These are phyloP conservation scores for Microtus pennsylvanicus DNA, from an alignment of 2,113 vertebrate genomes.

Conservation along the genomic window DNA sequence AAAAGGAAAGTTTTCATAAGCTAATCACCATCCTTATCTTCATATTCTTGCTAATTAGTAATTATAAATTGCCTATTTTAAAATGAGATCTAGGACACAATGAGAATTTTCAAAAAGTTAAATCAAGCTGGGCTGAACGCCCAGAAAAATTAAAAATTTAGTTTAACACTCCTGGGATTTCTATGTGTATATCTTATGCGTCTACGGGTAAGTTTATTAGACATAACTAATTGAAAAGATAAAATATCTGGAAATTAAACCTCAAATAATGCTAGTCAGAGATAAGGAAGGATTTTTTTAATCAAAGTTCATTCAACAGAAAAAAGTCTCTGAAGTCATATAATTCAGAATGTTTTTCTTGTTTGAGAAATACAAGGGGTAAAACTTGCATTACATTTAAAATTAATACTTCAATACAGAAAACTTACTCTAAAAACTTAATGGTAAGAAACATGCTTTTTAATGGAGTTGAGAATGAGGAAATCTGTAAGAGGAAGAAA, in stretches of 20 bases:
- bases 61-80: conserved; percentile 76
- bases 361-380: background rate
- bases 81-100: conserved; percentile 75
- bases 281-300: conserved; percentile 62
- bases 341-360: background rate
- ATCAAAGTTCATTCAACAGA: conserved; percentile 56
- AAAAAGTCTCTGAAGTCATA: conserved; percentile 19
- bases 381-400: background rate
- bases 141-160: conserved; percentile 79
- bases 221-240: conserved; percentile 78
- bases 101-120: conserved; percentile 72
- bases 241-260: conserved; percentile 76
- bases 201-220: conserved; percentile 69
- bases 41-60: conserved; percentile 75
- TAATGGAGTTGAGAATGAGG: background rate
- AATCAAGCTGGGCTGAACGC: conserved; percentile 69
- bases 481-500: background rate
- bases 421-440: background rate
- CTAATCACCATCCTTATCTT: conserved; percentile 75
- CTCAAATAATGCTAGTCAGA: conserved; percentile 51
- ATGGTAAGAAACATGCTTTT: background rate
- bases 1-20: conserved; percentile 42
- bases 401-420: conserved; percentile 40
- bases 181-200: conserved; percentile 46
- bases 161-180: conserved; percentile 71